Percentiles rank a stretch among this genome's conserved stretches.
Evolutionary conservation across 2,113 vertebrate species (phyloP).

Genomic region (Lagopus leucura): DNA sequence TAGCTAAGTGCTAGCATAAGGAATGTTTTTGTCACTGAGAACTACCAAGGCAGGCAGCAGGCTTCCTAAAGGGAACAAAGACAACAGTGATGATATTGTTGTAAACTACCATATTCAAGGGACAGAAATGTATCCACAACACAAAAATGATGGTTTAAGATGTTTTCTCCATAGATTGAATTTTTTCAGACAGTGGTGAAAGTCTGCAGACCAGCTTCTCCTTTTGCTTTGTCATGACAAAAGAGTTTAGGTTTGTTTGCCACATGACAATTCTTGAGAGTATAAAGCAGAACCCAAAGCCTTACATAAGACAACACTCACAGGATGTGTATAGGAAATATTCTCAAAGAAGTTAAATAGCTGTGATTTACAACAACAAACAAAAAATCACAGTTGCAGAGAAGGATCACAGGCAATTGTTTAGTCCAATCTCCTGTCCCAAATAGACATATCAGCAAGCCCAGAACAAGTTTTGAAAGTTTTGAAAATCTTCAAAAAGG

Average conservation of each 20-base stretch:
- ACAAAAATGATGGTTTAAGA: neutral
- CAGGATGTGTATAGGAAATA: neutral
- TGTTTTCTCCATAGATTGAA: neutral
- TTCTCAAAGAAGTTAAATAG: neutral
- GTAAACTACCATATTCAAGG: neutral
- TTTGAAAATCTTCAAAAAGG: neutral
- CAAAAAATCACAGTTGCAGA: neutral
- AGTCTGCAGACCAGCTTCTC: neutral
- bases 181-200: neutral
- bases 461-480: neutral
- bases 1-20: neutral
- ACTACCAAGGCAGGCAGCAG: accelerated
- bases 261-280: neutral
- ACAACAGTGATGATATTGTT: neutral
- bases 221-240: neutral
- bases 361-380: neutral
- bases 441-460: neutral
- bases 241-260: neutral
- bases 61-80: neutral
- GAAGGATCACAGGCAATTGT: neutral
- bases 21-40: neutral
- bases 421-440: neutral
- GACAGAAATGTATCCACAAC: neutral
- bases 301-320: neutral
- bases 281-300: neutral